Percentiles rank a stretch among this genome's conserved stretches.
Conservation (phyloP, 2,888 invertebrate genomes). For the Rhagophthalmus giganteus region DNA sequence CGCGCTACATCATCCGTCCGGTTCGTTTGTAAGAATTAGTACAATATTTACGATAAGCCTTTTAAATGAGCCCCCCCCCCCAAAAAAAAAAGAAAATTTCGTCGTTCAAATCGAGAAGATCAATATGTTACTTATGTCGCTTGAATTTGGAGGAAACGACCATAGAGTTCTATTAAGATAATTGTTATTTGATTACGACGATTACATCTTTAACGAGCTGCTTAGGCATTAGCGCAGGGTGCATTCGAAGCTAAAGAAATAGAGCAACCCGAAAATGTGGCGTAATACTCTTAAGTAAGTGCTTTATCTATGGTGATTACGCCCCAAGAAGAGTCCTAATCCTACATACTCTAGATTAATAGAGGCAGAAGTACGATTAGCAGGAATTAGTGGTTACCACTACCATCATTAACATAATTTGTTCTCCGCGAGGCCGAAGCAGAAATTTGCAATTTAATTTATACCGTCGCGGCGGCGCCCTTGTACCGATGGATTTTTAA, state of each 20-base stretch:
- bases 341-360: constrained; percentile 34
- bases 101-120: background rate
- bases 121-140: background rate
- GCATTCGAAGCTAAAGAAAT: background rate
- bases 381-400: constrained; percentile 28
- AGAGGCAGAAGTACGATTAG: constrained; percentile 34
- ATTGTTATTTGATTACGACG: too few species aligned
- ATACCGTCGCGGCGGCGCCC: background rate
- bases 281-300: constrained; percentile 14
- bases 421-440: background rate
- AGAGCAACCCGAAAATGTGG: constrained; percentile 5
- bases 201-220: too few species aligned
- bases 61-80: too few species aligned
- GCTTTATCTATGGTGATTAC: constrained; percentile 21
- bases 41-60: constrained; percentile 10
- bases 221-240: background rate
- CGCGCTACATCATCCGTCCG: background rate
- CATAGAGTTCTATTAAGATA: too few species aligned
- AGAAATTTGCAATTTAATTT: background rate
- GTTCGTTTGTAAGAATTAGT: constrained; percentile 13
- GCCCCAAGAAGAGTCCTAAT: constrained; percentile 25
- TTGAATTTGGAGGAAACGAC: too few species aligned
- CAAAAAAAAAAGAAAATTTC: too few species aligned
- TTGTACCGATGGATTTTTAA: too few species aligned
- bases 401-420: constrained; percentile 11